Conservation (phyloP, 1,140 invertebrate species). For the Thaumatotibia leucotreta region DNA sequence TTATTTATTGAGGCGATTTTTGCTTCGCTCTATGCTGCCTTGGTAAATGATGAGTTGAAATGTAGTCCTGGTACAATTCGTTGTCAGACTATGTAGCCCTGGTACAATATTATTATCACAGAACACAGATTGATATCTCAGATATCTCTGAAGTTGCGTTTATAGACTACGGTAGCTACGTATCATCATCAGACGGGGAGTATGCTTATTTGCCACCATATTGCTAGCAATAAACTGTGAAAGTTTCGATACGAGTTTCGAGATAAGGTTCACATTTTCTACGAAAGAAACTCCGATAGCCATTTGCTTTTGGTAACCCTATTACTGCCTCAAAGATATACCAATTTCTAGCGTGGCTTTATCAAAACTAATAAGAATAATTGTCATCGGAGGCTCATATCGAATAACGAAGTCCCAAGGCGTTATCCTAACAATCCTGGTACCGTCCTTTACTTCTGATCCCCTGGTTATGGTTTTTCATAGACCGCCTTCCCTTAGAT, state of each 20-base stretch:
- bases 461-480: conserved; percentile 58
- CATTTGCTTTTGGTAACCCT: neutral
- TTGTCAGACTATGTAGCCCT: too few species aligned
- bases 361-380: conserved; percentile 12
- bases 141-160: too few species aligned
- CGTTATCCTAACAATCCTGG: conserved; percentile 37
- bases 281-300: neutral
- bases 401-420: conserved; percentile 15
- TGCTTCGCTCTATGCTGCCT: conserved; percentile 20
- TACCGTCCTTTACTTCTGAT: conserved; percentile 35
- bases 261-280: too few species aligned
- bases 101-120: too few species aligned
- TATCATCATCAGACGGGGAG: too few species aligned
- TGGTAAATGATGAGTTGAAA: neutral
- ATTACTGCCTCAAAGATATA: neutral
- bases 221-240: too few species aligned
- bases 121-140: too few species aligned
- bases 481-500: neutral
- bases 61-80: neutral
- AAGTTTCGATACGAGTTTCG: too few species aligned
- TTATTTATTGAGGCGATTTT: conserved; percentile 35
- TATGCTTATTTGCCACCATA: too few species aligned
- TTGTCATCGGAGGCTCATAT: neutral
- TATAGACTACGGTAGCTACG: too few species aligned
- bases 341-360: neutral